Evolutionary conservation across 1,140 invertebrate genomes (phyloP), one percentile per base, ranked within the genome.

Genomic region (Pantala flavescens): DNA sequence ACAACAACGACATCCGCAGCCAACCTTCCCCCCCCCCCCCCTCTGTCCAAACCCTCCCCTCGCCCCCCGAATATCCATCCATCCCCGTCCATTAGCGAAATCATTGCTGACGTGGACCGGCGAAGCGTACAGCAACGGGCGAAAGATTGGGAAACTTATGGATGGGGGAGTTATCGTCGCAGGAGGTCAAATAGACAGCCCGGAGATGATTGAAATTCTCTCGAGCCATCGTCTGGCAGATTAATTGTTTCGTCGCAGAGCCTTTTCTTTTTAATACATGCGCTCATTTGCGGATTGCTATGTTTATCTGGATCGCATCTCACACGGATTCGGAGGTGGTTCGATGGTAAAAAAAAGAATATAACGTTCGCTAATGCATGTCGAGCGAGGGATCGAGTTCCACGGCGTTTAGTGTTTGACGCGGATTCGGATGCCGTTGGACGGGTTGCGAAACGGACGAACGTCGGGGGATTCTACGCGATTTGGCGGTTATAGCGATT

Each of bases 101-200:
- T 63, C 49, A 63, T 63, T 63, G 49, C 49, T 63, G 49, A 21
- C 49, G 49, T 63, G 49, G 49, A 63, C 49, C 49, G n/a, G n/a
- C 49, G 16, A 63, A 63, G 49, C 49, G 49, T 63, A 63, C 49
- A 63, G 49, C 49, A 63, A 12, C n/a, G 49, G 49, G 49, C 49
- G 49, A 63, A 63, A 63, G 49, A 63, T 63, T 63, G 49, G n/a
- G 49, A 63, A 63, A 63, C 49, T 63, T 63, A 63, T 63, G 49
- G 49, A 63, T 63, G n/a, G 49, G 49, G 49, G 49, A 63, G 12
- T 63, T 63, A 21, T 63, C 49, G 49, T 21, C n/a, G 12, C 16
- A 63, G 49, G 49, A 63, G 49, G 49, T 63, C 49, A 63, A 63
- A 63, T 63, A 63, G 49, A 63, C 16, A 63, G 49, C 16, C 49